These are phyloP conservation scores for Lysiphlebus fabarum DNA, from an alignment of 1,140 invertebrate genomes.

Conservation along the genomic window DNA sequence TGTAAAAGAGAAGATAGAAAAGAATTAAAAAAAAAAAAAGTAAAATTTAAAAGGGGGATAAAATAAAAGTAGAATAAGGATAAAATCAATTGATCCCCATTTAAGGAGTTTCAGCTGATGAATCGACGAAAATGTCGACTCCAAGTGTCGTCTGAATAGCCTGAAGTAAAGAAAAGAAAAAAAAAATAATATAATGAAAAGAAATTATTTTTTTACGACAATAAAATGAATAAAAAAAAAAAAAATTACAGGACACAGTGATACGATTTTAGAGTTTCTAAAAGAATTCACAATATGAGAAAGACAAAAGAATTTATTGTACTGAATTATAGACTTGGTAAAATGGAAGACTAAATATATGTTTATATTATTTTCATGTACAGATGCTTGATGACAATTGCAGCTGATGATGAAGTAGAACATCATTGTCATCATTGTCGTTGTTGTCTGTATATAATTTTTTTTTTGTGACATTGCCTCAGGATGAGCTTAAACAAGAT, in stretches of 20 bases:
- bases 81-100: constrained; percentile 6
- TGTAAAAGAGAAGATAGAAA: background rate
- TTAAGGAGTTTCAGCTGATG: constrained; percentile 8
- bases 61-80: background rate
- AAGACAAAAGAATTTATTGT: constrained; percentile 22
- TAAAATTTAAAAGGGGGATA: background rate
- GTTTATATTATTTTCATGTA: background rate
- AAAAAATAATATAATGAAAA: background rate
- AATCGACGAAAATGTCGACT: constrained; percentile 10
- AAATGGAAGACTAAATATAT: background rate
- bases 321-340: constrained; percentile 13
- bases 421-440: too few species aligned
- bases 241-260: background rate
- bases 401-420: background rate
- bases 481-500: constrained; percentile 1
- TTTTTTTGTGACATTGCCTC: background rate
- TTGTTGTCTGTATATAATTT: too few species aligned
- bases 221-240: background rate
- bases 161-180: too few species aligned
- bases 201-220: background rate
- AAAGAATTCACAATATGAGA: background rate
- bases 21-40: background rate
- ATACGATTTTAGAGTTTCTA: background rate
- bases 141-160: constrained; percentile 11
- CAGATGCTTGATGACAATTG: constrained; percentile 4